Evolutionary conservation across 2,113 vertebrate genomes (phyloP).

Genomic region (Oncorhynchus nerka): DNA sequence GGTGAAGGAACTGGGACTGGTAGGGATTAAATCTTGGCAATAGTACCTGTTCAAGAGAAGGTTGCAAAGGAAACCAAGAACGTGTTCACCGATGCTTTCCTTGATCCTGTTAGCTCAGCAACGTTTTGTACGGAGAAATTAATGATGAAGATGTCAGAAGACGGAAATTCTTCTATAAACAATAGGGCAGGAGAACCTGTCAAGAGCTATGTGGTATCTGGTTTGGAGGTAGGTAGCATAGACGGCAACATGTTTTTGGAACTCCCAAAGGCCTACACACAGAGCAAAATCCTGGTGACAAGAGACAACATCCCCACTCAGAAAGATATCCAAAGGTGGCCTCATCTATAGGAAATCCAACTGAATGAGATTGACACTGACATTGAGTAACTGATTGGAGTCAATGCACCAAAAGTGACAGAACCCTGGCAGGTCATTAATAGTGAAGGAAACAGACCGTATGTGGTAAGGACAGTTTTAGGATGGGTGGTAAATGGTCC

Average conservation of each 20-base stretch:
- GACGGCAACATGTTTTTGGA: not conserved
- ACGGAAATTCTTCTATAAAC: not conserved
- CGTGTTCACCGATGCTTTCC: constrained; percentile 7
- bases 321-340: constrained; percentile 2
- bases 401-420: not conserved
- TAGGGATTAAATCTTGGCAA: constrained; percentile 1
- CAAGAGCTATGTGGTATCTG: not conserved
- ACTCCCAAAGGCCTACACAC: constrained; percentile 2
- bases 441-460: not conserved
- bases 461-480: not conserved
- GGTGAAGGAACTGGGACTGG: not conserved
- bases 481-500: constrained; percentile 8
- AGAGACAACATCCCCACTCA: not conserved
- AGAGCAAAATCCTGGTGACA: not conserved
- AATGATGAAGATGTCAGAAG: not conserved
- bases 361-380: constrained; percentile 2
- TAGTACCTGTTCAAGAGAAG: constrained; percentile 12
- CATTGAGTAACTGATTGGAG: constrained; percentile 10
- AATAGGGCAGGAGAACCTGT: not conserved
- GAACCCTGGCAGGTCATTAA: constrained; percentile 22
- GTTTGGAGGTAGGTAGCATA: not conserved
- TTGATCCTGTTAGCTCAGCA: not conserved
- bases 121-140: not conserved
- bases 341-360: constrained; percentile 3
- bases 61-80: not conserved